A percentile compares a stretch with the other conserved stretches of the same genome.
Evolutionary conservation across 2,113 vertebrate species (phyloP).

Genomic region (Cathartes aura): DNA sequence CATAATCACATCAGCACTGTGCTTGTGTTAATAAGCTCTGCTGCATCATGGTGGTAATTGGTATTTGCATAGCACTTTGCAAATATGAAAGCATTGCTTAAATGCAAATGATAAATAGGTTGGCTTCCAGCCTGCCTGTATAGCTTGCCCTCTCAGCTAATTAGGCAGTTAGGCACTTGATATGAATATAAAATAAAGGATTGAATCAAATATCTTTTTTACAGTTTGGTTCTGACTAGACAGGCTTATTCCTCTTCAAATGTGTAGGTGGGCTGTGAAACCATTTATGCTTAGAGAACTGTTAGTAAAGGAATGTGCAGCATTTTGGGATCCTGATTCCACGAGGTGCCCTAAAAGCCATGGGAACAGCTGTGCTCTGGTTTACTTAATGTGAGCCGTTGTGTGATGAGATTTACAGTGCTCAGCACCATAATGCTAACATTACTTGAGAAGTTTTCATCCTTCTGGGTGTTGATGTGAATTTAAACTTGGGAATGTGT

Average conservation of each 20-base stretch:
- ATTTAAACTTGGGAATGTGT: neutral
- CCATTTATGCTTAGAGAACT: neutral
- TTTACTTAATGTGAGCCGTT: neutral
- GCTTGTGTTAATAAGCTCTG: neutral
- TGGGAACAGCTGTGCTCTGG: fast-evolving
- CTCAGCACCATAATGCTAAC: fast-evolving
- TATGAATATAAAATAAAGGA: neutral
- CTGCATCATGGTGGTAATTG: neutral
- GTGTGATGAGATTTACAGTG: neutral
- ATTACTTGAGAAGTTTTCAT: neutral
- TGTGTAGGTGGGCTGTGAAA: neutral
- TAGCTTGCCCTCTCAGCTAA: neutral
- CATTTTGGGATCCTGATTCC: neutral
- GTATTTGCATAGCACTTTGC: neutral
- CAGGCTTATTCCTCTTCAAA: neutral
- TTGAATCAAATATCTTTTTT: neutral
- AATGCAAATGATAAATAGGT: neutral
- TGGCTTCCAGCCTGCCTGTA: neutral
- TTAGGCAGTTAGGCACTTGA: neutral
- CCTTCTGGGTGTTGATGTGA: neutral
- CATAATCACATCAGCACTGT: neutral
- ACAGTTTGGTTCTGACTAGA: neutral
- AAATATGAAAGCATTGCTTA: neutral
- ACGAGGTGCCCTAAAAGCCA: neutral
- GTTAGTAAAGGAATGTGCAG: neutral